phyloP scores from a whole-genome alignment of 2,888 invertebrate genomes.

The Adelognathus sp. region DNA sequence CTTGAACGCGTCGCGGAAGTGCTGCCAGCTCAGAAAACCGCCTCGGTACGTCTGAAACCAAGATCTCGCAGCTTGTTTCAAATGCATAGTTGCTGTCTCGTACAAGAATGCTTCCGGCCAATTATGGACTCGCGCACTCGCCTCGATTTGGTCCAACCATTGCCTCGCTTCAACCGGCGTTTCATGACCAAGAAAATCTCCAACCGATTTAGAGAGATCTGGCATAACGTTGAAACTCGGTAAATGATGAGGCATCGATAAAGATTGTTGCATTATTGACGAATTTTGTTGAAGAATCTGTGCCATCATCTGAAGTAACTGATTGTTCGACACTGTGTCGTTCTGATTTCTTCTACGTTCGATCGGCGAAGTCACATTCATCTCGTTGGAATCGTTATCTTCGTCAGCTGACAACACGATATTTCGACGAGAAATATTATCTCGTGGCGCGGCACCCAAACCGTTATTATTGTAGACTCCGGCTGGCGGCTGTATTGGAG shows the following conservation, averaged over 20 bases:
- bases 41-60: slow-evolving; percentile 41
- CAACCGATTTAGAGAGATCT: slow-evolving; percentile 53
- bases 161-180: slow-evolving; percentile 44
- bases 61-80: slow-evolving; percentile 40
- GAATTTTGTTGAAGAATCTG: slow-evolving; percentile 30
- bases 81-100: slow-evolving; percentile 43
- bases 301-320: slow-evolving; percentile 19
- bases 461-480: too few relatives aligned
- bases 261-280: slow-evolving; percentile 6
- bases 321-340: too few relatives aligned
- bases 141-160: slow-evolving; percentile 55
- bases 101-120: slow-evolving; percentile 51
- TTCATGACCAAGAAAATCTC: slow-evolving; percentile 41
- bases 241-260: neutral
- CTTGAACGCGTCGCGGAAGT: slow-evolving; percentile 38
- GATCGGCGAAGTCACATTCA: too few relatives aligned
- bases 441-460: too few relatives aligned
- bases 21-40: slow-evolving; percentile 38
- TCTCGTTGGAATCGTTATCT: too few relatives aligned
- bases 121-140: slow-evolving; percentile 39
- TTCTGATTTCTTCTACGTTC: too few relatives aligned
- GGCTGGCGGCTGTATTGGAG: too few relatives aligned
- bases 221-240: slow-evolving; percentile 54
- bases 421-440: too few relatives aligned
- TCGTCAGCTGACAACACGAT: too few relatives aligned